Base-by-base conservation (phyloP, 1,140 invertebrate genomes). In the Semibalanus balanoides region DNA sequence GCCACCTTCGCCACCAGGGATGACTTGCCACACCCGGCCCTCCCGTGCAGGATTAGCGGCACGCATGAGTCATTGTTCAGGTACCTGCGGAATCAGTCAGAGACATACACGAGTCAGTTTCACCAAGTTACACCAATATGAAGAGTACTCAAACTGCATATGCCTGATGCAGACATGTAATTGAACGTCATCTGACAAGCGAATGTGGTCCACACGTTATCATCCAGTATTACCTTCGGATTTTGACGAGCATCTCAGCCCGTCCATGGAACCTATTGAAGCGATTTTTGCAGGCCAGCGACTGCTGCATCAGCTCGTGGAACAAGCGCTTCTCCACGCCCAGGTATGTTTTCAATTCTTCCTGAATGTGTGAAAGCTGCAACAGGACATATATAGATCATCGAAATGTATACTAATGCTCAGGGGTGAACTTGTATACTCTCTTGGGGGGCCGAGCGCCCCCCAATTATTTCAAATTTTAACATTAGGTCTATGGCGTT, bases 11-110 rank as follows among this genome's bases (percentile, higher is more conserved):
- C 90, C 14, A 92, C 84, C 9, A 94, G 83, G 9, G 91, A 90
- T 3, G 90, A 92, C 83, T 94, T 94, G 0, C 93, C 93, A 83
- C 90, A 90, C 29, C 93, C 93, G 22, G 88, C 86, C 40, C 88
- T 87, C 0, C 93, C 93, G 77, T 90, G 88, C n/a, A 95, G 82
- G 25, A 93, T 86, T 74, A 94, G 83, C 0, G 91, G 91, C 35
- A 77, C 75, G 70, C 78, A 77, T 0, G 78, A 79, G 75, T 79
- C 78, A 73, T 77, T 79, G 76, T 31, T 79, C 43, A 79, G 31
- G 75, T 79, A 79, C 74, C 78, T 79, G 76, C 5, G 35, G 35
- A 40, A 17, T 7, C 35, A 40, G 35, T 40, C 35, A 40, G 35
- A 40, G 35, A 17, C 35, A 40, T 40, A n/a, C n/a, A n/a, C n/a